Evolutionary conservation across 2,797 vertebrate genomes (phyloP).

Genomic region (Poliocrania exsul): DNA sequence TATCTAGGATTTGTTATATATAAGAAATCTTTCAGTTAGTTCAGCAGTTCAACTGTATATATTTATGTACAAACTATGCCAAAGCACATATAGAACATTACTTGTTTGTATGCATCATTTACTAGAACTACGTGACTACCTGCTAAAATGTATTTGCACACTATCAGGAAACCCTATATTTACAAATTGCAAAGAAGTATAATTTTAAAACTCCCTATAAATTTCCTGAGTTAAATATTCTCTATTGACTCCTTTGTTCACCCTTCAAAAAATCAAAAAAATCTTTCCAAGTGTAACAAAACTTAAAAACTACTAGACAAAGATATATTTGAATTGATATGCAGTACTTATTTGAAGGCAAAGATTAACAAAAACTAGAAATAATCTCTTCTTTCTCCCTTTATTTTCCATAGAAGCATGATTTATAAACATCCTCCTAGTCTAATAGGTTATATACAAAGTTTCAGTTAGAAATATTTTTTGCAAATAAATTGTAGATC

Average conservation of each 20-base stretch:
- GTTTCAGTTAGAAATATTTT: not conserved
- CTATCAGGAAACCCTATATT: not conserved
- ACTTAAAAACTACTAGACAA: not conserved
- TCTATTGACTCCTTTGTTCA: not conserved
- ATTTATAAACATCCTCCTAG: not conserved
- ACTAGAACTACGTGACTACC: not conserved
- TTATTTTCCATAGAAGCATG: not conserved
- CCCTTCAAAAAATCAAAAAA: not conserved
- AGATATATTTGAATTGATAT: not conserved
- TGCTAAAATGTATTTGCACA: not conserved
- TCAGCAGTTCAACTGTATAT: not conserved
- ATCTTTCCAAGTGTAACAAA: not conserved
- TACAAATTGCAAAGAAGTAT: not conserved
- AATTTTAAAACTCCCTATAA: not conserved
- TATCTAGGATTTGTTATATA: not conserved
- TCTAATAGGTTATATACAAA: not conserved
- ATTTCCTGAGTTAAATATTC: not conserved
- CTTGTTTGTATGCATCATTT: not conserved
- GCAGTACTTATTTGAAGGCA: not conserved
- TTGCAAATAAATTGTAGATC: not conserved
- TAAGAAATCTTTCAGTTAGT: not conserved
- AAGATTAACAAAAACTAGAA: not conserved
- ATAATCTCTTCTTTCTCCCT: not conserved
- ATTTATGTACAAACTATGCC: not conserved
- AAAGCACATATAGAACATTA: not conserved